A percentile compares a stretch with the other conserved stretches of the same genome.
Evolutionary conservation across 2,888 invertebrate genomes (phyloP).

Genomic region (Cyclophora albipunctata): DNA sequence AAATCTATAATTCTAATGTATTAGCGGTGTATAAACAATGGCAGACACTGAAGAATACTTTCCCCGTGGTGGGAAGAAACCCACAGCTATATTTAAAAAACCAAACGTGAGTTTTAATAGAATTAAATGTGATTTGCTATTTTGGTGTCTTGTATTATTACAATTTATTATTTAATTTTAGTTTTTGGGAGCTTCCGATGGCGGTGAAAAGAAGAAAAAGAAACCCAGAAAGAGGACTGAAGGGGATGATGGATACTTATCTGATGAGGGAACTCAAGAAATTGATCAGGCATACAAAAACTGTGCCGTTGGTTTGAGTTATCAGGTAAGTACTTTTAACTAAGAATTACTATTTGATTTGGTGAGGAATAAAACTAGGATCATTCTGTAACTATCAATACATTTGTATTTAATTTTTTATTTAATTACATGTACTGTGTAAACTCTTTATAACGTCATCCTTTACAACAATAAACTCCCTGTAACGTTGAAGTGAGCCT

Average conservation of each 20-base stretch:
- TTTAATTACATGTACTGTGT: too few relatives aligned
- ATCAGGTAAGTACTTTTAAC: constrained; percentile 33
- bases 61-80: constrained; percentile 74
- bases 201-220: constrained; percentile 55
- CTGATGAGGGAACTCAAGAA: constrained; percentile 48
- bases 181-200: constrained; percentile 61
- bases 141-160: too few relatives aligned
- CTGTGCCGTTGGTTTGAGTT: constrained; percentile 49
- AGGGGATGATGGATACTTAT: constrained; percentile 63
- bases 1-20: neutral
- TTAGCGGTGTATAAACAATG: constrained; percentile 25
- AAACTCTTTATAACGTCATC: too few relatives aligned
- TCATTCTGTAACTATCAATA: too few relatives aligned
- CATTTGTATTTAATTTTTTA: too few relatives aligned
- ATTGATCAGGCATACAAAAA: constrained; percentile 47
- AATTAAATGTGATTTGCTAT: too few relatives aligned
- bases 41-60: constrained; percentile 71
- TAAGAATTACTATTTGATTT: neutral
- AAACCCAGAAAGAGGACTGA: constrained; percentile 50
- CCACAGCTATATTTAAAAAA: constrained; percentile 50
- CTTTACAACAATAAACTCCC: too few relatives aligned
- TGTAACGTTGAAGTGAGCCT: too few relatives aligned
- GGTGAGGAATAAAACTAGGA: too few relatives aligned
- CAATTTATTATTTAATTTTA: constrained; percentile 14
- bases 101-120: constrained; percentile 43